phyloP scores from a whole-genome alignment of 2,888 invertebrate genomes.

The Melinaea marsaeus region DNA sequence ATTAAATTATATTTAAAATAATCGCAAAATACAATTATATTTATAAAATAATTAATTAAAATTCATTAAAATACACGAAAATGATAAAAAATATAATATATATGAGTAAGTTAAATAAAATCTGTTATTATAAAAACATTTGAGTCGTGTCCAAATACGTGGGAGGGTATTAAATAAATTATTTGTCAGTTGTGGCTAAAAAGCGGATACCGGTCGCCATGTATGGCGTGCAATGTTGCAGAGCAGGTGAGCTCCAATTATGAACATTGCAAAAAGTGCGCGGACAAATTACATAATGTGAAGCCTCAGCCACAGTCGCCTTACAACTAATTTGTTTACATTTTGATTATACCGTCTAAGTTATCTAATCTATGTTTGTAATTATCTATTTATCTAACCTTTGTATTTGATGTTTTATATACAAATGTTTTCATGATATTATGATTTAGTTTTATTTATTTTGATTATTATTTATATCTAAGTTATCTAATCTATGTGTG shows the following conservation, averaged over 20 bases:
- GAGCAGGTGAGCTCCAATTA: conserved; percentile 74
- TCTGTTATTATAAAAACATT: conserved; percentile 45
- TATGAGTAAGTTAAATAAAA: too few relatives aligned
- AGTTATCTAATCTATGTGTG: too few relatives aligned
- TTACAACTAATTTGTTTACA: conserved; percentile 11
- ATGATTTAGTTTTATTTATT: too few relatives aligned
- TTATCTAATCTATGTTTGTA: not conserved
- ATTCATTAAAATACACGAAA: too few relatives aligned
- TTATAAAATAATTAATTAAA: too few relatives aligned
- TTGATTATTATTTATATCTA: too few relatives aligned
- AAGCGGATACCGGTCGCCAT: conserved; percentile 60
- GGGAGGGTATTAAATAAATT: conserved; percentile 75
- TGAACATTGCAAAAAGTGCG: conserved; percentile 64
- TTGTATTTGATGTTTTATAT: not conserved
- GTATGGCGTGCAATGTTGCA: conserved; percentile 58
- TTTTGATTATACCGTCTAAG: conserved; percentile 1
- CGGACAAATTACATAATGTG: conserved; percentile 75
- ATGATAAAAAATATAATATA: too few relatives aligned
- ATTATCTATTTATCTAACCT: not conserved
- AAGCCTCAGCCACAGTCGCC: conserved; percentile 17
- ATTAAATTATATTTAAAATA: too few relatives aligned
- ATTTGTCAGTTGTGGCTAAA: conserved; percentile 76
- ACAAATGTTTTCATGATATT: too few relatives aligned
- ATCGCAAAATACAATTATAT: too few relatives aligned
- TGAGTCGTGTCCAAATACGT: conserved; percentile 71